These are phyloP conservation scores for Pangasianodon gigas DNA, from an alignment of 2,113 vertebrate genomes.

Conservation along the genomic window DNA sequence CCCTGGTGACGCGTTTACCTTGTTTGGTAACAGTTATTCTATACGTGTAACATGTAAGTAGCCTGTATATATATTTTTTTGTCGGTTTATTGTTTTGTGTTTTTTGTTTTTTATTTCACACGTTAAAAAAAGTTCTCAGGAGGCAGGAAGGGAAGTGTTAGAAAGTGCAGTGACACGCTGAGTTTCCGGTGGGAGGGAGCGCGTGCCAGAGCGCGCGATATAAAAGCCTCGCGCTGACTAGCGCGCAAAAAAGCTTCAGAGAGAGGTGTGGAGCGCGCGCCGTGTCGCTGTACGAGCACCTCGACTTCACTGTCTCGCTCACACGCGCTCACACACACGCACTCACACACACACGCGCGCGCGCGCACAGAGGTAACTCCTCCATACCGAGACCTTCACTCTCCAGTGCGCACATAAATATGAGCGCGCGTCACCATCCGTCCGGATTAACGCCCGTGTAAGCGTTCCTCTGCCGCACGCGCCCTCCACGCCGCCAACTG, in stretches of 20 bases:
- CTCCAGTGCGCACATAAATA: slow-evolving; percentile 58
- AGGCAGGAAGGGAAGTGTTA: background rate
- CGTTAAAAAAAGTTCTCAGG: background rate
- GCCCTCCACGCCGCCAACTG: slow-evolving; percentile 33
- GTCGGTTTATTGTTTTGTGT: background rate
- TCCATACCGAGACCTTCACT: background rate
- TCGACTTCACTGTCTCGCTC: background rate
- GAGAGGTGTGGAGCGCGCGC: slow-evolving; percentile 22
- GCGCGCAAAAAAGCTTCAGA: slow-evolving; percentile 19
- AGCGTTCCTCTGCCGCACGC: slow-evolving; percentile 39
- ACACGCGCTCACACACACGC: background rate
- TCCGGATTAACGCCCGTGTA: slow-evolving; percentile 80
- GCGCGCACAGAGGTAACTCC: background rate
- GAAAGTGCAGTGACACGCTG: background rate
- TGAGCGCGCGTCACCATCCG: slow-evolving; percentile 65
- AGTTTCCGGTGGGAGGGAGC: slow-evolving; percentile 26
- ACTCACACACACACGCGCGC: background rate
- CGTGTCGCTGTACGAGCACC: background rate
- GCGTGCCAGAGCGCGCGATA: slow-evolving; percentile 34
- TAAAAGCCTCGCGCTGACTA: slow-evolving; percentile 41
- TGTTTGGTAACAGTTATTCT: background rate
- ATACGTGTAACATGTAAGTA: background rate
- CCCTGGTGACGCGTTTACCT: background rate
- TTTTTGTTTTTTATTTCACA: background rate
- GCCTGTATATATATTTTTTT: background rate